A percentile compares a stretch with the other conserved stretches of the same genome.
Evolutionary conservation across 2,888 invertebrate genomes (phyloP).

Genomic region (Plebejus melissa): DNA sequence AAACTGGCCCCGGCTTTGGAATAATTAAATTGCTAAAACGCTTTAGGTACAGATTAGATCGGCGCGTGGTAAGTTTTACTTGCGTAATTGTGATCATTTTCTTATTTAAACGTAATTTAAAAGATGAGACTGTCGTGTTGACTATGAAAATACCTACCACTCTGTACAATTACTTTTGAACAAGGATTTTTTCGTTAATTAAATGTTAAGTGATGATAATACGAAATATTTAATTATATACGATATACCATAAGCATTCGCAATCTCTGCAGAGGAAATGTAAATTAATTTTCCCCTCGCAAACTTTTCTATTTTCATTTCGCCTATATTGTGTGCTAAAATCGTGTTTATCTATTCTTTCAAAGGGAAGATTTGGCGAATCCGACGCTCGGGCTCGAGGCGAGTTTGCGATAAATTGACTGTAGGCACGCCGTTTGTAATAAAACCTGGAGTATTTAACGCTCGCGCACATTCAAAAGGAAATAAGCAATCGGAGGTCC

Average conservation of each 20-base stretch:
- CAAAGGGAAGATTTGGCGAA: constrained; percentile 27
- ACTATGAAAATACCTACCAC: not conserved
- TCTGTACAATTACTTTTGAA: not conserved
- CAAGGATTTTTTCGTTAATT: not conserved
- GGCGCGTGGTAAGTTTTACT: too few species aligned
- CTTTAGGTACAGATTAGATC: not conserved
- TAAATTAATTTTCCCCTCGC: constrained; percentile 7
- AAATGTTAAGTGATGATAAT: not conserved
- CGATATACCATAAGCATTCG: not conserved
- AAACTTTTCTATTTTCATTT: constrained; percentile 16
- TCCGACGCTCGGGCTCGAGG: constrained; percentile 31
- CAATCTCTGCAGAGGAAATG: not conserved
- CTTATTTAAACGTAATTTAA: too few species aligned
- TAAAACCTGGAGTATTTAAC: constrained; percentile 39
- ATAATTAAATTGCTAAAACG: constrained; percentile 8
- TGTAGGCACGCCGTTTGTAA: constrained; percentile 38
- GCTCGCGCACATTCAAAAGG: constrained; percentile 36
- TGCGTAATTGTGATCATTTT: too few species aligned
- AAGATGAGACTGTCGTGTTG: too few species aligned
- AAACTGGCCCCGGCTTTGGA: constrained; percentile 13
- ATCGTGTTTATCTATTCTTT: constrained; percentile 24
- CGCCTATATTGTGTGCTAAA: constrained; percentile 15
- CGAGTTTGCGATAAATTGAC: constrained; percentile 40
- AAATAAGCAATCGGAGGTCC: constrained; percentile 37
- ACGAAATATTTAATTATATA: not conserved